Evolutionary conservation across 2,113 vertebrate genomes (phyloP).

Genomic region (Plecotus auritus): DNA sequence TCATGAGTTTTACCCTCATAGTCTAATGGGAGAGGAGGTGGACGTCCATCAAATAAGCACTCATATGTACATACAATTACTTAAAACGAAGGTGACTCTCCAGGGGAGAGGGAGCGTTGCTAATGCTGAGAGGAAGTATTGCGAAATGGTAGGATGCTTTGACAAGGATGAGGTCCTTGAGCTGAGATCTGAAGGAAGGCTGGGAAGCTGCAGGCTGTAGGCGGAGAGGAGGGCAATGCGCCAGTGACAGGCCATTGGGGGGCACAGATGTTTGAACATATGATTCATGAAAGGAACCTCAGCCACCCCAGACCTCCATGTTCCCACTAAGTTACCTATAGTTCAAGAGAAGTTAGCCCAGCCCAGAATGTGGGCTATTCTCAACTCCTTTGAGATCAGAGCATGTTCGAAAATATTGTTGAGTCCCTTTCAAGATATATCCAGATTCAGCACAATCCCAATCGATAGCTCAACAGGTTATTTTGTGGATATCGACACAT

Average conservation of each 20-base stretch:
- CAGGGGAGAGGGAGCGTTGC: neutral
- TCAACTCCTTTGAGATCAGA: neutral
- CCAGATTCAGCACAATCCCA: neutral
- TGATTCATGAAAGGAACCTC: too few species aligned
- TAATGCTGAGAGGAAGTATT: neutral
- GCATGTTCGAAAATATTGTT: neutral
- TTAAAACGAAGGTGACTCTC: neutral
- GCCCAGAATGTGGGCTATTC: neutral
- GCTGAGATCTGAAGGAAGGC: neutral
- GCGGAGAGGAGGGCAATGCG: neutral
- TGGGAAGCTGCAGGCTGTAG: neutral
- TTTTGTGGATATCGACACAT: neutral
- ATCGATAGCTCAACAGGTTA: neutral
- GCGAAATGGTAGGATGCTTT: neutral
- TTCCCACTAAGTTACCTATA: neutral
- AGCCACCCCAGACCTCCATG: neutral
- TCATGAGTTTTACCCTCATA: neutral
- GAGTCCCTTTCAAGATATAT: neutral
- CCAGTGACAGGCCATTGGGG: neutral
- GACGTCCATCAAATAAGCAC: neutral
- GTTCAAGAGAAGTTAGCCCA: neutral
- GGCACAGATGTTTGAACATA: neutral
- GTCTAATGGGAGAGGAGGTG: neutral
- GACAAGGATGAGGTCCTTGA: neutral
- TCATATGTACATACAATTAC: neutral